A percentile compares a stretch with the other conserved stretches of the same genome.
These are phyloP conservation scores for Drosophila novamexicana DNA, from an alignment of 1,140 invertebrate genomes.

Conservation along the genomic window DNA sequence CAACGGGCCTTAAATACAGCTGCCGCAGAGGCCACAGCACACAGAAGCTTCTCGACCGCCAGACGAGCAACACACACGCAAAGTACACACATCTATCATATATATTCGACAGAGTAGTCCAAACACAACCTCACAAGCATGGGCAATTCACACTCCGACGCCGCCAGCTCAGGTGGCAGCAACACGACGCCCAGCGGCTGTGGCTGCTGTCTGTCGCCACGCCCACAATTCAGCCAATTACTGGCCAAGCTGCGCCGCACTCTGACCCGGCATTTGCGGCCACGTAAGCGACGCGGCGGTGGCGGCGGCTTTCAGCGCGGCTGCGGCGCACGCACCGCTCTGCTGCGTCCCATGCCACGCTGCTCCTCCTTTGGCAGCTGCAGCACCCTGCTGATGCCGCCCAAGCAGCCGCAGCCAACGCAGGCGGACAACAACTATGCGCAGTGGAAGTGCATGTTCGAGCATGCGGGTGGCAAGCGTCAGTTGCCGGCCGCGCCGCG, in stretches of 20 bases:
- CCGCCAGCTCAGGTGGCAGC: background rate
- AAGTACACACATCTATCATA: background rate
- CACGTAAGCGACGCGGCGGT: conserved; percentile 31
- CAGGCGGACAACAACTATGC: conserved; percentile 51
- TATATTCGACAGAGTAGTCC: background rate
- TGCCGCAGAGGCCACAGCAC: background rate
- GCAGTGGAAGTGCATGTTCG: conserved; percentile 74
- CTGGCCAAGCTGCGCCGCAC: conserved; percentile 45
- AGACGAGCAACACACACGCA: conserved; percentile 1
- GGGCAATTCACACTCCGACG: conserved; percentile 46
- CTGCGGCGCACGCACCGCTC: background rate
- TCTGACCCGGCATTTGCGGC: conserved; percentile 30
- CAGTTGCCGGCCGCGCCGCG: conserved; percentile 1
- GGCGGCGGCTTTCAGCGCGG: conserved; percentile 19
- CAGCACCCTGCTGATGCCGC: conserved; percentile 52
- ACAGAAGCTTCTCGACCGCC: conserved; percentile 15
- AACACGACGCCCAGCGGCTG: conserved; percentile 11
- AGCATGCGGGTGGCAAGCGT: conserved; percentile 29
- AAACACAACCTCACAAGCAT: conserved; percentile 7
- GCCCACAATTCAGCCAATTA: conserved; percentile 27
- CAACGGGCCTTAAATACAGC: conserved; percentile 7
- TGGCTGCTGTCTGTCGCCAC: conserved; percentile 24
- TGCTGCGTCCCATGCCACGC: conserved; percentile 66
- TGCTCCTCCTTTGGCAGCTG: conserved; percentile 68
- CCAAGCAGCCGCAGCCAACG: conserved; percentile 11